Percentiles rank a stretch among this genome's conserved stretches.
These are phyloP conservation scores for Pseudomugil tenellus DNA, from an alignment of 2,797 vertebrate genomes.

Conservation along the genomic window DNA sequence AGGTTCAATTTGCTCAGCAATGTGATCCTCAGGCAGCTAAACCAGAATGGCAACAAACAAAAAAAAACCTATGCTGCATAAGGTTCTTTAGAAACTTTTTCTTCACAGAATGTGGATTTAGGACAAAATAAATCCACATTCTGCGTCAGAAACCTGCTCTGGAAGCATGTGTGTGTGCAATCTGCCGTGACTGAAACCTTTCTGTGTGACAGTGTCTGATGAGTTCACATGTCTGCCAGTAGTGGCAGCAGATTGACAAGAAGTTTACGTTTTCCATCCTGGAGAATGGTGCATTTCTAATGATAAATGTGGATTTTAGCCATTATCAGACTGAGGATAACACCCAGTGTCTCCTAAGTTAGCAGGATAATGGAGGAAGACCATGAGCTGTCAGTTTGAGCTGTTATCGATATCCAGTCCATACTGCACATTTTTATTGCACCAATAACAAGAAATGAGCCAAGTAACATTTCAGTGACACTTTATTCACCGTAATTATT, in stretches of 20 bases:
- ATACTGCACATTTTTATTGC: too few relatives aligned
- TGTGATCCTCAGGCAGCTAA: too few relatives aligned
- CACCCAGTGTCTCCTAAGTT: neutral
- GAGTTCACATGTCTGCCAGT: neutral
- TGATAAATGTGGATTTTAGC: neutral
- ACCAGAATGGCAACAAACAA: too few relatives aligned
- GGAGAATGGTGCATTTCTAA: neutral
- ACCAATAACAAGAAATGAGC: too few relatives aligned
- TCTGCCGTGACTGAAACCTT: neutral
- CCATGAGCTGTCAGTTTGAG: neutral
- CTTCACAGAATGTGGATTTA: too few relatives aligned
- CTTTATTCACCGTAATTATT: too few relatives aligned
- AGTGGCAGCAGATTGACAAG: neutral
- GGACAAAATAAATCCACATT: neutral
- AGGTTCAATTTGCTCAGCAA: neutral
- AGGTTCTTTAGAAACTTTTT: neutral
- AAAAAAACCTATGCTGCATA: neutral
- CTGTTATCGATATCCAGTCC: too few relatives aligned
- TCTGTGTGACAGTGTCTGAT: neutral
- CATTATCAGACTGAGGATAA: neutral
- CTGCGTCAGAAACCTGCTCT: too few relatives aligned
- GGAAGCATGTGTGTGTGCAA: too few relatives aligned
- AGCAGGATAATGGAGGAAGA: neutral
- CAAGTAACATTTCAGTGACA: too few relatives aligned
- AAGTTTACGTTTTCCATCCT: neutral